phyloP scores from a whole-genome alignment of 1,140 invertebrate species.

The Rhyzopertha dominica region DNA sequence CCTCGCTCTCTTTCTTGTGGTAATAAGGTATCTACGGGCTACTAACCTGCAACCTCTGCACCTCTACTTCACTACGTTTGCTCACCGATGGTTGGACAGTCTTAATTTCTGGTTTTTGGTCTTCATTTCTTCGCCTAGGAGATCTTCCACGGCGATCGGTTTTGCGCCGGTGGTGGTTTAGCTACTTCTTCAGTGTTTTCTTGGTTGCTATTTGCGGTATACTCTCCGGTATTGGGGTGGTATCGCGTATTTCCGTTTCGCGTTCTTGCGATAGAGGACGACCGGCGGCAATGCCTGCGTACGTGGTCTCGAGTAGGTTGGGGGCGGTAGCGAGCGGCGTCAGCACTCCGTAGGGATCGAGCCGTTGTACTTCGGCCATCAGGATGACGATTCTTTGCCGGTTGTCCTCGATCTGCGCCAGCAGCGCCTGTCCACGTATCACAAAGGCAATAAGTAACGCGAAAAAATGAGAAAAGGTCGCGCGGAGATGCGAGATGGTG shows the following conservation, averaged over 20 bases:
- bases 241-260: conserved; percentile 5
- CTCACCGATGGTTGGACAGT: too few species aligned
- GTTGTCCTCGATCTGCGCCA: conserved; percentile 57
- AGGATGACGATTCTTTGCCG: conserved; percentile 62
- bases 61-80: too few species aligned
- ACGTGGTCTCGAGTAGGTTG: conserved; percentile 47
- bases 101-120: conserved; percentile 10
- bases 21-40: too few species aligned
- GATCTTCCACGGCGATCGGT: neutral
- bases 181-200: neutral
- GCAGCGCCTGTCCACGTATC: conserved; percentile 67
- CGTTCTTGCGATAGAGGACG: conserved; percentile 32
- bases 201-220: conserved; percentile 2
- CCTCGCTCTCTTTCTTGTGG: conserved; percentile 30
- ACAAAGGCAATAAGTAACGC: conserved; percentile 40
- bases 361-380: conserved; percentile 60
- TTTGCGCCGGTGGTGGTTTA: conserved; percentile 1
- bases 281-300: conserved; percentile 46
- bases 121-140: neutral
- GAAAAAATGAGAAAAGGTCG: conserved; percentile 15
- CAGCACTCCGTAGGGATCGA: conserved; percentile 66
- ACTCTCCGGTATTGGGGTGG: conserved; percentile 8
- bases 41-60: too few species aligned
- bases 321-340: conserved; percentile 35
- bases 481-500: conserved; percentile 34